Conservation (phyloP, 2,797 vertebrate genomes). For the Australoheros facetus region DNA sequence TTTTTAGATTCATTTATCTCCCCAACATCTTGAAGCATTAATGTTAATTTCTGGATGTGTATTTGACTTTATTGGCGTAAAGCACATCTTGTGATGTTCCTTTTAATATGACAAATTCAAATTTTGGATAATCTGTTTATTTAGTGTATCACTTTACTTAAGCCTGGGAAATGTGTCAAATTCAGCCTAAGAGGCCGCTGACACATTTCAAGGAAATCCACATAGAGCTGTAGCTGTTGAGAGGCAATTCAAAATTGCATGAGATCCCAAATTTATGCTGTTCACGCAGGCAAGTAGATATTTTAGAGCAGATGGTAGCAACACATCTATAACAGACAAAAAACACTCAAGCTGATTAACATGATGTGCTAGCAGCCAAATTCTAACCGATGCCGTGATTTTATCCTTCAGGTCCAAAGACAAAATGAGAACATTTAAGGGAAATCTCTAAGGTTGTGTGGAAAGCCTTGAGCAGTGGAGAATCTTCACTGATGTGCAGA, state of each 20-base stretch:
- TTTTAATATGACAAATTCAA: not conserved
- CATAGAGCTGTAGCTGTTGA: not conserved
- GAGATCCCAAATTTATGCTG: slow-evolving; percentile 20
- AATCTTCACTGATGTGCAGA: slow-evolving; percentile 20
- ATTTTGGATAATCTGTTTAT: not conserved
- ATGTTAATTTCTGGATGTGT: not conserved
- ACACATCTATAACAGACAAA: slow-evolving; percentile 37
- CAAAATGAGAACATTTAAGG: slow-evolving; percentile 32
- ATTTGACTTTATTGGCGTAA: slow-evolving; percentile 5
- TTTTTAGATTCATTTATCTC: not conserved
- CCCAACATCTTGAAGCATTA: not conserved
- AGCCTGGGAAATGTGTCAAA: slow-evolving; percentile 14
- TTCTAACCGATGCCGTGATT: slow-evolving; percentile 3
- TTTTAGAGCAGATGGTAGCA: slow-evolving; percentile 41
- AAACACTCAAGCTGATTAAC: slow-evolving; percentile 55
- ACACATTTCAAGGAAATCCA: slow-evolving; percentile 23
- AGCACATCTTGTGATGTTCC: not conserved
- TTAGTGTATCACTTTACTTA: not conserved
- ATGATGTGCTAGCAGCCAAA: slow-evolving; percentile 41
- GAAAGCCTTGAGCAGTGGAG: slow-evolving; percentile 20
- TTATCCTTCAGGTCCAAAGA: slow-evolving; percentile 22
- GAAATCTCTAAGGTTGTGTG: slow-evolving; percentile 16
- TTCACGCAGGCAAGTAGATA: slow-evolving; percentile 13
- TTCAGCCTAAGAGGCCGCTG: not conserved
- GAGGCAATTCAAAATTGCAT: slow-evolving; percentile 11